These are phyloP conservation scores for Drosophila monieri DNA, from an alignment of 2,888 invertebrate genomes.

Conservation along the genomic window DNA sequence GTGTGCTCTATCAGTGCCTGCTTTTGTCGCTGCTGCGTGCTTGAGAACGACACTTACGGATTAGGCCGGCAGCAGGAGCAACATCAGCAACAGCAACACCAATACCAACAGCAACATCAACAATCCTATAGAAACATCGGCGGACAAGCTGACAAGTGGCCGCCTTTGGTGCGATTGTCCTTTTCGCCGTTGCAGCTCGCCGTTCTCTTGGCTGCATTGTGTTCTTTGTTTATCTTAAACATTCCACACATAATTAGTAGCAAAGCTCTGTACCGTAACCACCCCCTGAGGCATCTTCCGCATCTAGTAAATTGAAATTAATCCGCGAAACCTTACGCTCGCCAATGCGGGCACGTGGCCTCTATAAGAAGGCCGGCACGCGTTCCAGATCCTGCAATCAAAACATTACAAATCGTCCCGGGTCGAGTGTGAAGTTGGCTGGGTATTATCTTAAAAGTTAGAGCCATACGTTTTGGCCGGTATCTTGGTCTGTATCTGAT, in stretches of 20 bases:
- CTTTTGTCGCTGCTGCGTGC: constrained; percentile 70
- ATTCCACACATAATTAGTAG: constrained; percentile 78
- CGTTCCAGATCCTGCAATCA: constrained; percentile 67
- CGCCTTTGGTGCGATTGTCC: constrained; percentile 64
- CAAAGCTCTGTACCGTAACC: constrained; percentile 53
- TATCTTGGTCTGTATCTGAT: constrained; percentile 59
- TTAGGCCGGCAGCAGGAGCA: constrained; percentile 65
- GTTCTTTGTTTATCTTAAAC: constrained; percentile 72
- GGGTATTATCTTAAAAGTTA: constrained; percentile 56
- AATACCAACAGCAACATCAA: constrained; percentile 19
- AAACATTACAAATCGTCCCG: constrained; percentile 69
- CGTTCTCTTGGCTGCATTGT: constrained; percentile 59
- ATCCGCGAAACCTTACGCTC: constrained; percentile 80
- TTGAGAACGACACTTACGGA: constrained; percentile 77
- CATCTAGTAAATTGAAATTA: constrained; percentile 79
- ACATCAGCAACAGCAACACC: constrained; percentile 40
- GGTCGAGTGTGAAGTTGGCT: constrained; percentile 58
- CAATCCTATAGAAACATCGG: constrained; percentile 14
- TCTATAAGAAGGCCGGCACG: constrained; percentile 36
- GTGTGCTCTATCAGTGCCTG: constrained; percentile 75
- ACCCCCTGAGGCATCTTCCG: constrained; percentile 8
- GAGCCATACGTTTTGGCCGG: constrained; percentile 61
- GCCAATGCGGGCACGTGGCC: constrained; percentile 75
- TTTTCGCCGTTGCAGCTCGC: constrained; percentile 54
- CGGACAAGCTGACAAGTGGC: constrained; percentile 59